These are phyloP conservation scores for Nezara viridula DNA, from an alignment of 2,888 invertebrate species.

Conservation along the genomic window DNA sequence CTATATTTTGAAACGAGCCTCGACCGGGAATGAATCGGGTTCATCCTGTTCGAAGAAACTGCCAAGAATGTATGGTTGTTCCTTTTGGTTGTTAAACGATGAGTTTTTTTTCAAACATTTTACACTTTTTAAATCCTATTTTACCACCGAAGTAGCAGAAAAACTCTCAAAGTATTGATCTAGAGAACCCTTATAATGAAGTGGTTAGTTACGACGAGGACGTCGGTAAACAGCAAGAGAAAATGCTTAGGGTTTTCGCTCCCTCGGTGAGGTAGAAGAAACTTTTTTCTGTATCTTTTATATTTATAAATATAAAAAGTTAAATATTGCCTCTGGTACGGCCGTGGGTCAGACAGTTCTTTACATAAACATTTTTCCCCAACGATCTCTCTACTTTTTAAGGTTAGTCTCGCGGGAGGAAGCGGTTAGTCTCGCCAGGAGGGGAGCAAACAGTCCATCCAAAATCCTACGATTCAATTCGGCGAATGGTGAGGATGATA, in stretches of 20 bases:
- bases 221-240: background rate
- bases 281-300: slow-evolving; percentile 11
- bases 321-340: background rate
- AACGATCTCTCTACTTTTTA: background rate
- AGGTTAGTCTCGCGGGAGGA: no score
- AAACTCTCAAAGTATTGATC: background rate
- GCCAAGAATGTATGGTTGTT: background rate
- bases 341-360: background rate
- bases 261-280: background rate
- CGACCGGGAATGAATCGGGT: no score
- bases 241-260: background rate
- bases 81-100: background rate
- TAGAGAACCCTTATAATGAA: slow-evolving; percentile 12
- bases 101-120: background rate
- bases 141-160: background rate
- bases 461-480: no score
- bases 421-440: no score
- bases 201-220: background rate
- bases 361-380: background rate
- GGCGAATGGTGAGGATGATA: no score
- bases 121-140: background rate
- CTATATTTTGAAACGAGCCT: no score
- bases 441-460: no score
- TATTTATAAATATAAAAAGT: slow-evolving; percentile 35
- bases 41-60: no score